Conservation (phyloP, 92 coral and sea anemone genomes). For the Epizoanthus stellaris region DNA sequence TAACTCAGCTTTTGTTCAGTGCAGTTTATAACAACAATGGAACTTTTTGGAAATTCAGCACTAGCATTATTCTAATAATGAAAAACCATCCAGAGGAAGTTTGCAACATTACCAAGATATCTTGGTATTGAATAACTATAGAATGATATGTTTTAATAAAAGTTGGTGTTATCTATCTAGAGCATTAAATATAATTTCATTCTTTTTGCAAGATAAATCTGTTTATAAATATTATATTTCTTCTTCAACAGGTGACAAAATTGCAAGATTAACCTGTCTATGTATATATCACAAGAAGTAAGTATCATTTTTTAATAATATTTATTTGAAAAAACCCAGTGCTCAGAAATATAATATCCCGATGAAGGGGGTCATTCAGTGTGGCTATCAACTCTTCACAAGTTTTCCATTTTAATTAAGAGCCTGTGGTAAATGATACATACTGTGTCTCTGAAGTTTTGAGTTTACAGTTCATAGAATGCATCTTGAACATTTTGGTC, state of each 20-base stretch:
- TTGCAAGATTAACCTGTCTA: slow-evolving; percentile 96
- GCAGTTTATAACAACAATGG: neutral
- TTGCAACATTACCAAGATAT: too few relatives aligned
- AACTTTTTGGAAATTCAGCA: too few relatives aligned
- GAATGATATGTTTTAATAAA: neutral
- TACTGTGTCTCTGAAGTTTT: too few relatives aligned
- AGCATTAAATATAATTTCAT: neutral
- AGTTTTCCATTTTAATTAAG: too few relatives aligned
- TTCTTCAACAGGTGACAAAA: slow-evolving; percentile 79
- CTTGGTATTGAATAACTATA: neutral
- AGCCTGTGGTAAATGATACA: too few relatives aligned
- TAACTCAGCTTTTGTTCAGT: neutral
- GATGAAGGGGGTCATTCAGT: neutral
- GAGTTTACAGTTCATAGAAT: too few relatives aligned
- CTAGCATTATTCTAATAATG: too few relatives aligned
- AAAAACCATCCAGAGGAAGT: too few relatives aligned
- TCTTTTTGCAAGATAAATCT: neutral
- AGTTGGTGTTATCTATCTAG: neutral
- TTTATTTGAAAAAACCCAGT: neutral
- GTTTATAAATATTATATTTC: neutral
- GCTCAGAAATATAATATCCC: neutral
- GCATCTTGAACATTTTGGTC: too few relatives aligned
- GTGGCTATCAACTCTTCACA: neutral
- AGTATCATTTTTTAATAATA: neutral
- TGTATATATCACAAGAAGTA: slow-evolving; percentile 98